Evolutionary conservation across 2,797 vertebrate genomes (phyloP).

Genomic region (Eulemur coronatus): DNA sequence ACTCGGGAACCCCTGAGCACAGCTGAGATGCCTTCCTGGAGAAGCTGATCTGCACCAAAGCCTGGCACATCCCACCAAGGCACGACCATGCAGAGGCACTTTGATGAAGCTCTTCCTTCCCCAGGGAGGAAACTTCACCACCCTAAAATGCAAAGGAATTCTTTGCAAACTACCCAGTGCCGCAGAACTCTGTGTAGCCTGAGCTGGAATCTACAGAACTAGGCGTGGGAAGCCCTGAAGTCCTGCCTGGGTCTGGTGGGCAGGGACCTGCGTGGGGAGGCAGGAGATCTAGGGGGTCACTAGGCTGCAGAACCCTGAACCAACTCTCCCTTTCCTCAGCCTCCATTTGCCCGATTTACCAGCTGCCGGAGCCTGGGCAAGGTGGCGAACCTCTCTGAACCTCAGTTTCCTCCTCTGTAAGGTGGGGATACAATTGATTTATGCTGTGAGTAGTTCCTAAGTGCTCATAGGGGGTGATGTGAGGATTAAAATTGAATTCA

Average conservation of each 20-base stretch:
- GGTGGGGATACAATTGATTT: not conserved
- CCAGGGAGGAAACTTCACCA: accelerated
- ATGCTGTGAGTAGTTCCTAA: not conserved
- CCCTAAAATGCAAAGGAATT: not conserved
- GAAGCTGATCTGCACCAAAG: not conserved
- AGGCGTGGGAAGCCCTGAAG: not conserved
- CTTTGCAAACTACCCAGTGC: not conserved
- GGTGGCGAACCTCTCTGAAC: not conserved
- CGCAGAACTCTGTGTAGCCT: not conserved
- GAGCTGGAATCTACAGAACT: not conserved
- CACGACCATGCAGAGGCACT: not conserved
- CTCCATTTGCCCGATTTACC: not conserved
- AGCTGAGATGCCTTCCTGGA: not conserved
- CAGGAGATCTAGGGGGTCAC: not conserved
- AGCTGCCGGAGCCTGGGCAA: not conserved
- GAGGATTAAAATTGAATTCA: not conserved
- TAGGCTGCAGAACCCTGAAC: not conserved
- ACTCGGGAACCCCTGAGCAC: not conserved
- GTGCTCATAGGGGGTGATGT: accelerated
- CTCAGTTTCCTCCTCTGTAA: not conserved
- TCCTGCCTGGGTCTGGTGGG: too few species aligned
- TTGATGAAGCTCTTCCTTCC: not conserved
- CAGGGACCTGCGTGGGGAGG: not conserved
- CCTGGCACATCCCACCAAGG: not conserved
- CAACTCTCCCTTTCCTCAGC: not conserved